Percentiles rank a stretch among this genome's conserved stretches.
These are phyloP conservation scores for Eumaeus atala DNA, from an alignment of 1,140 invertebrate genomes.

Conservation along the genomic window DNA sequence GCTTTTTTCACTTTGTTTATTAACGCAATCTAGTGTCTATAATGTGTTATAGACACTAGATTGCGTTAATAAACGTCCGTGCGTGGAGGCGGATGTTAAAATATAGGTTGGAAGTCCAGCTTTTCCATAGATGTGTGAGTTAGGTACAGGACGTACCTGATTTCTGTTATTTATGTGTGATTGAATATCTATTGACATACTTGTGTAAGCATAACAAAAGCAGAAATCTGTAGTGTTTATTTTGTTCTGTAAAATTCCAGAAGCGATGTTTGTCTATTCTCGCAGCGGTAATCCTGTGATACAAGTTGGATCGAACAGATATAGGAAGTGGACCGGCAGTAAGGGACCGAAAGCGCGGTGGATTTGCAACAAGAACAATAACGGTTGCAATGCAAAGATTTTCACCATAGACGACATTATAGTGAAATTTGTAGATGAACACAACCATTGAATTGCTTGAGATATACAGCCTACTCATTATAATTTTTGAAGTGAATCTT, in stretches of 20 bases:
- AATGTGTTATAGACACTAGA: no score
- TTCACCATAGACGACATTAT: slow-evolving; percentile 19
- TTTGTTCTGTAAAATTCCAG: slow-evolving; percentile 10
- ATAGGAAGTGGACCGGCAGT: slow-evolving; percentile 18
- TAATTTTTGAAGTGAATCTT: no score
- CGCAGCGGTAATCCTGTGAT: slow-evolving; percentile 19
- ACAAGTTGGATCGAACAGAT: slow-evolving; percentile 22
- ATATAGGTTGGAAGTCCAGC: no score
- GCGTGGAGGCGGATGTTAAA: no score
- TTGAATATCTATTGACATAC: neutral
- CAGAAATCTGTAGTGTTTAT: neutral
- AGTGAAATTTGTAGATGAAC: slow-evolving; percentile 13
- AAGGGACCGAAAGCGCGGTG: slow-evolving; percentile 16
- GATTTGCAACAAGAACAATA: slow-evolving; percentile 20
- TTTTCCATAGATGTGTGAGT: no score
- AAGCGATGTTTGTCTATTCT: slow-evolving; percentile 11
- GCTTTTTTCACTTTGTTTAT: no score
- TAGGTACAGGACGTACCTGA: no score
- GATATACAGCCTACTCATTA: no score
- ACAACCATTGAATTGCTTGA: slow-evolving; percentile 23
- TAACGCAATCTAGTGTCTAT: no score
- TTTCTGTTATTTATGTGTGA: no score
- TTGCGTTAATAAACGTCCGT: no score
- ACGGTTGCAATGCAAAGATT: slow-evolving; percentile 21
- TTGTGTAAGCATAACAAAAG: neutral